A percentile compares a stretch with the other conserved stretches of the same genome.
phyloP scores from a whole-genome alignment of 2,113 vertebrate genomes.

The human region DNA sequence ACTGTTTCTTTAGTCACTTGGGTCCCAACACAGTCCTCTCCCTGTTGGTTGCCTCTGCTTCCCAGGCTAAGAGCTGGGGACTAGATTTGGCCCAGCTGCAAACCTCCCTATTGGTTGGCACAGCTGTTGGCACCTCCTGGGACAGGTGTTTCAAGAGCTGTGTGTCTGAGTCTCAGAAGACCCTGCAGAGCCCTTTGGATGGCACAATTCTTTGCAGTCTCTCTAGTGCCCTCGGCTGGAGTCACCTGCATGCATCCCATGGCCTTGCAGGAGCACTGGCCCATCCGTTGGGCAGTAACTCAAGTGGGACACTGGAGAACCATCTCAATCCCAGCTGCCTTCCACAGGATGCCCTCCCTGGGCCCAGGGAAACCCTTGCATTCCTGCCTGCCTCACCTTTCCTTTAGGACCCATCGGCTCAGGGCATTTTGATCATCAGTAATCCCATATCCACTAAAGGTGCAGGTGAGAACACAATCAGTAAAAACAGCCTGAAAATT shows the following conservation, averaged over 20 bases:
- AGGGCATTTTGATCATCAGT: background rate
- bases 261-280: background rate
- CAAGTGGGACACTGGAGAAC: background rate
- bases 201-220: background rate
- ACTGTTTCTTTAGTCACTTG: background rate
- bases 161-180: background rate
- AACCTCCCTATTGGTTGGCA: background rate
- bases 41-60: background rate
- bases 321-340: background rate
- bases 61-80: background rate
- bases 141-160: background rate
- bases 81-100: background rate
- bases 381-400: background rate
- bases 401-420: too few species aligned
- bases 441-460: background rate
- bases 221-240: fast-evolving
- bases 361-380: fast-evolving
- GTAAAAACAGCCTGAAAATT: background rate
- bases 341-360: background rate
- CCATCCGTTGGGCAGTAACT: background rate
- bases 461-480: background rate
- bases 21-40: background rate
- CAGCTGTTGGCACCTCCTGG: fast-evolving
- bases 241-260: background rate
- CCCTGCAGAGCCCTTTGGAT: background rate